Conservation (phyloP, 2,797 vertebrate species). For the Periophthalmus magnuspinnatus region DNA sequence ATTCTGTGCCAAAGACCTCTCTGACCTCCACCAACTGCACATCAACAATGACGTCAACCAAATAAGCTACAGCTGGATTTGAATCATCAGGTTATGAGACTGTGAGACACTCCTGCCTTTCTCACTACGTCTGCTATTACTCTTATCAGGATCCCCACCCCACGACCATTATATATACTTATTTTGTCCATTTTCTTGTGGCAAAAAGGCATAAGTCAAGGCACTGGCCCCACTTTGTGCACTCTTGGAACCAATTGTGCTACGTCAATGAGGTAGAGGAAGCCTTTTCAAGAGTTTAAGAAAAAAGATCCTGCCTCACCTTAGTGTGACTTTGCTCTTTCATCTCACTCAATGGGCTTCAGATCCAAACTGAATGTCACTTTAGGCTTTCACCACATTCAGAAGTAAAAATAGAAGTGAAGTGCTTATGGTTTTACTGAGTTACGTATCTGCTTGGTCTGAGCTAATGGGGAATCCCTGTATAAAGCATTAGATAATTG, state of each 20-base stretch:
- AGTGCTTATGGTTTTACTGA: neutral
- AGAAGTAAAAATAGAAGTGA: neutral
- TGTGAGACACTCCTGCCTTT: neutral
- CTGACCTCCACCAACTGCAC: neutral
- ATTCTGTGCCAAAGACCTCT: neutral
- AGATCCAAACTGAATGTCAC: conserved; percentile 9
- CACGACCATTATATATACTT: neutral
- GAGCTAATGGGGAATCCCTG: conserved; percentile 52
- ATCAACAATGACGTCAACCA: neutral
- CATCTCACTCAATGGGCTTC: neutral
- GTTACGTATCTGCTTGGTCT: conserved; percentile 30
- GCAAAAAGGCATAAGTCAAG: neutral
- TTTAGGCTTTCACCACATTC: conserved; percentile 3
- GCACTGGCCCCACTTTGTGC: neutral
- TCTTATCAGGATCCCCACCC: neutral
- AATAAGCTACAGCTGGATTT: neutral
- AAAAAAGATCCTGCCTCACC: conserved; percentile 2
- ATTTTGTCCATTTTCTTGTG: neutral
- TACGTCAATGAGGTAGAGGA: conserved; percentile 2
- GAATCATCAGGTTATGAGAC: neutral
- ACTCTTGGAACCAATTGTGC: neutral
- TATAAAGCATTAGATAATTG: conserved; percentile 49
- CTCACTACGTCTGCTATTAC: neutral
- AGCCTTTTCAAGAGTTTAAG: conserved; percentile 6
- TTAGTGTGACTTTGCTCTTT: conserved; percentile 1